Evolutionary conservation across 2,888 invertebrate species (phyloP), one percentile per base, ranked within the genome.

Genomic region (Xanthia icteritia): DNA sequence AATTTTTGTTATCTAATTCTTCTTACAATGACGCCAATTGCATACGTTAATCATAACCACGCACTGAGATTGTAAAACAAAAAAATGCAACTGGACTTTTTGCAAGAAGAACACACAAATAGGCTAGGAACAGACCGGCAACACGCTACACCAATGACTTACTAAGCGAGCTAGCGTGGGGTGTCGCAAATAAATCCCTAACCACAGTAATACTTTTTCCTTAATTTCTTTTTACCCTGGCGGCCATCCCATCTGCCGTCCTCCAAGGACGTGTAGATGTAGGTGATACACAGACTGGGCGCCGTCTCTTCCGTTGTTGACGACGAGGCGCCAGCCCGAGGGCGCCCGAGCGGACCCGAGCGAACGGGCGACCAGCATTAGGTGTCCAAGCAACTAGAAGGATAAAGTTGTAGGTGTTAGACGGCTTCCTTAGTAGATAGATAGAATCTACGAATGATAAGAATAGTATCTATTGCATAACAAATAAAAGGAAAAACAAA

Each of bases 251-350:
- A 98, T 96, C 94, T 98, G 98, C 67, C 98, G 92, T 0, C 98
- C 98, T 0, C 98, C 99, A 60, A 99, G 91, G 61, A 99, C 97
- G 92, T 99, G 99, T 48, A 99, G 91, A 90, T 99, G 99, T 5
- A 99, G 94, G 91, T 99, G 98, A 94, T 97, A 98, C 5, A 99
- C 98, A 11, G 98, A 98, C 92, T 99, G 99, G n/a, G 98, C 97
- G 0, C 98, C 99, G 85, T 98, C 97, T 1, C 96, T 93, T 0
- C 99, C 98, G 92, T 98, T 98, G 95, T 99, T 99, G 69, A 99
- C 97, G 5, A 98, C 97, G 15, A 98, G 91, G 13, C 98, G 95
- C 95, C 98, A 98, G 48, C 98, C 98, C 13, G 97, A 97, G 0
- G 97, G 97, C 0, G 97, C 95, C 11, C 97, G 96, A 85, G 97